These are phyloP conservation scores for Chaetodon auriga DNA, from an alignment of 2,113 vertebrate genomes.

Conservation along the genomic window DNA sequence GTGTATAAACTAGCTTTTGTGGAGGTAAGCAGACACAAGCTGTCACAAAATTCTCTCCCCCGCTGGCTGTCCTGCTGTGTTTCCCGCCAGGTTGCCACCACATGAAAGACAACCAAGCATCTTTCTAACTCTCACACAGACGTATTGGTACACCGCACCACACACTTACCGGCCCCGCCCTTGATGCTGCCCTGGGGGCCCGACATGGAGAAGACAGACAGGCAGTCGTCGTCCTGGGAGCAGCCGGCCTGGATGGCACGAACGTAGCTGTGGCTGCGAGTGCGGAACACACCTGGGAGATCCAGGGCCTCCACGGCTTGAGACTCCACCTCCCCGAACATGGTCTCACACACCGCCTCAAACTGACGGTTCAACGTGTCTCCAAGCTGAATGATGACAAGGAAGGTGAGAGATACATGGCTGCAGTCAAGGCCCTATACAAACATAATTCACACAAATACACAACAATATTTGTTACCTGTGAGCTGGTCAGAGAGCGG, in stretches of 20 bases:
- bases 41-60: slow-evolving; percentile 34
- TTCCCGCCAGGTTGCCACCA: slow-evolving; percentile 20
- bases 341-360: slow-evolving; percentile 94
- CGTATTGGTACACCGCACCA: slow-evolving; percentile 45
- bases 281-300: slow-evolving; percentile 97
- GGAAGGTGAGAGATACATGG: not conserved
- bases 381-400: slow-evolving; percentile 85
- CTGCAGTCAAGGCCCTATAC: no score
- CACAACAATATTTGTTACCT: slow-evolving; percentile 83
- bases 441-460: not conserved
- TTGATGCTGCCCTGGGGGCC: slow-evolving; percentile 89
- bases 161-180: slow-evolving; percentile 91
- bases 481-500: slow-evolving; percentile 95
- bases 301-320: slow-evolving; percentile 97
- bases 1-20: slow-evolving; percentile 16
- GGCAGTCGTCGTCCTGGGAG: slow-evolving; percentile 98
- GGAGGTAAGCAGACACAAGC: slow-evolving; percentile 26
- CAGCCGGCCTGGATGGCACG: slow-evolving; percentile 98
- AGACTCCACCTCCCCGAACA: slow-evolving; percentile 96
- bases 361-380: slow-evolving; percentile 95
- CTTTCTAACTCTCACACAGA: slow-evolving; percentile 6
- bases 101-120: slow-evolving; percentile 12
- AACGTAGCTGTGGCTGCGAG: slow-evolving; percentile 98
- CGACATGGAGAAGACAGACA: slow-evolving; percentile 95
- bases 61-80: slow-evolving; percentile 18